Base-by-base conservation (phyloP, 2,888 invertebrate genomes). In the Elysia crispata region DNA sequence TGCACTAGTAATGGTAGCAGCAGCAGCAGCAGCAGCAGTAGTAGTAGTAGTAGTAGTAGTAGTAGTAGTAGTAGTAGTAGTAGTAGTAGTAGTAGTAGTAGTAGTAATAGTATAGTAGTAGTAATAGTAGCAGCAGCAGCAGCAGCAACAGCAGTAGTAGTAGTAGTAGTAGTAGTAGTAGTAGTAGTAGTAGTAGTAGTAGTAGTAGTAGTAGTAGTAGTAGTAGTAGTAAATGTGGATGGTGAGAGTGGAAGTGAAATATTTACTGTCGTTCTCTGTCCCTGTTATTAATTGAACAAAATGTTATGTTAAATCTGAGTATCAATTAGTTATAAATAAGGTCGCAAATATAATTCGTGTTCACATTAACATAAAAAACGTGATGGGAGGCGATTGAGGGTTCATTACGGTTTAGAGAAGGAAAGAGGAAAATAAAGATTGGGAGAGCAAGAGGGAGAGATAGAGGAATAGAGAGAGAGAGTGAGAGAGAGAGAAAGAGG, bases 1-100 rank as follows among this genome's bases (percentile, higher is more conserved):
- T 64, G 25, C 11, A 23, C 18, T 18, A 18, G 23, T 18, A 18
- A 23, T 18, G 11, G 64, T 64, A 64, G 64, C 25, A 64, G 64
- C 25, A 64, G 64, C 25, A 64, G 64, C 25, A 23, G 64, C 25
- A 64, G 64, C 25, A 64, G 23, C 25, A 64, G 64, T 64, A 64
- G 64, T 64, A 64, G 64, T 64, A 64, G 64, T 64, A 64, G 64
- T 64, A 64, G 64, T 64, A 64, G 64, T 64, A 64, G 23, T 64
- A 64, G 64, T 64, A 18, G 64, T 64, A 64, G 64, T 64, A 64
- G 64, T 64, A 64, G 64, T 64, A 64, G 64, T 64, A 23, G 23
- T 64, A 64, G 64, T 64, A 64, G 64, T 64, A 64, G 64, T 64
- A 64, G 64, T 64, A 64, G 64, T 64, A 64, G 64, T 64, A 64